A percentile compares a stretch with the other conserved stretches of the same genome.
Evolutionary conservation across 2,797 vertebrate species (phyloP).

Genomic region (Echiichthys vipera): DNA sequence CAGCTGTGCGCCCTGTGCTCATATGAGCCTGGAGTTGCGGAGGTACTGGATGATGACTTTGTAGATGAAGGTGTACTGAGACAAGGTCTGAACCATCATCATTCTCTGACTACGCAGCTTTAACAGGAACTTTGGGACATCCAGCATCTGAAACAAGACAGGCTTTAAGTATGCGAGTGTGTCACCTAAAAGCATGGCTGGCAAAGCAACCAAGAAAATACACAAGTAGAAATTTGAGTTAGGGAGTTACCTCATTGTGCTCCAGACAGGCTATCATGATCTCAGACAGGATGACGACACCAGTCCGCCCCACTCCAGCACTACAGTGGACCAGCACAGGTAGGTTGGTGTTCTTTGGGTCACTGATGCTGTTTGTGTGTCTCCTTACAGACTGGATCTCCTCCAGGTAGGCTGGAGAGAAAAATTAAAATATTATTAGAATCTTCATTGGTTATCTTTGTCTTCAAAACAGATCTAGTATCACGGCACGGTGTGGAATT

Average conservation of each 20-base stretch:
- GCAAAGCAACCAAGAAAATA: neutral
- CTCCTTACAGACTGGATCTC: slow-evolving; percentile 98
- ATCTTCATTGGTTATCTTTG: neutral
- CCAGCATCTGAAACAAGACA: slow-evolving; percentile 85
- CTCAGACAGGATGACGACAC: slow-evolving; percentile 95
- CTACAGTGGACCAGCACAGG: slow-evolving; percentile 97
- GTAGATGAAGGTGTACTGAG: slow-evolving; percentile 97
- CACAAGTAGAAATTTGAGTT: too few relatives aligned
- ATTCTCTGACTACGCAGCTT: slow-evolving; percentile 93
- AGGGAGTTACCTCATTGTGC: slow-evolving; percentile 92
- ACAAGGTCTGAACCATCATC: slow-evolving; percentile 97
- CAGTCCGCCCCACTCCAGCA: slow-evolving; percentile 94
- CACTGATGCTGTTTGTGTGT: slow-evolving; percentile 94
- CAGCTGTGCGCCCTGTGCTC: slow-evolving; percentile 49
- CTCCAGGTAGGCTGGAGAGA: slow-evolving; percentile 91
- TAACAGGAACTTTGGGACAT: slow-evolving; percentile 90
- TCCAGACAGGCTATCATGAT: slow-evolving; percentile 98
- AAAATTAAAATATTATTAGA: too few relatives aligned
- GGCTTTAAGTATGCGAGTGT: neutral
- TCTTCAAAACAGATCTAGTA: neutral
- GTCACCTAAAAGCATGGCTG: neutral
- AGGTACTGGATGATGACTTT: slow-evolving; percentile 96
- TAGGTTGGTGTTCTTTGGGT: slow-evolving; percentile 88
- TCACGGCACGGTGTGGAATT: neutral
- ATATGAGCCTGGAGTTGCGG: slow-evolving; percentile 96